Base-by-base conservation (phyloP, 2,797 vertebrate genomes). In the Neomorphus geoffroyi region DNA sequence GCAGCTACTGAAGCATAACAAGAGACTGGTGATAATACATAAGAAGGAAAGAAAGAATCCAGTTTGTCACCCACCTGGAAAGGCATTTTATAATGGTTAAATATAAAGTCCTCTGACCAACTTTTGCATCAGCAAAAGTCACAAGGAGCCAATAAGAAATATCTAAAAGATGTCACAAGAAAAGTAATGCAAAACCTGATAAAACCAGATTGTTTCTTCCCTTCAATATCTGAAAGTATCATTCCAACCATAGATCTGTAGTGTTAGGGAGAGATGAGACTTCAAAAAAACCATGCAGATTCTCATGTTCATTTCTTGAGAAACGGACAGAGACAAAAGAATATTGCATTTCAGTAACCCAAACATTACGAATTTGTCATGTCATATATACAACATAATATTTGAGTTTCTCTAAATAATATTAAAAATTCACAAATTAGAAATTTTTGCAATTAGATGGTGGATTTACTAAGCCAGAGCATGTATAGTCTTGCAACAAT, bases 291-390 rank as follows among this genome's bases (percentile, higher is more conserved):
- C 1, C 13, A 30, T 22, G 19, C 18, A 70, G 23, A 92, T 70
- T 83, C 32, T 74, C 43, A 74, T 53, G 30, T 58, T 16, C 9
- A 57, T 78, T 82, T 86, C 18, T 91, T 93, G 88, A 96, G 60
- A 45, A 92, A 72, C 78, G 91, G 91, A 92, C 27, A 91, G 88
- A 86, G 65, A 93, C 8, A 61, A 88, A 93, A 28, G 35, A 72
- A 39, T 78, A 66, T 91, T 91, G 91, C 51, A 71, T 92, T 95
- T 92, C 90, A 90, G 46, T 82, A 72, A 90, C 64, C 65, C 80
- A 89, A 88, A 61, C 30, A 62, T 86, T 91, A 80, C 17, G 72
- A 61, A 58, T 92, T 94, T 94, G 66, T 93, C 90, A 78, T 81
- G 86, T 73, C 86, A 84, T 80, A 75, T 86, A 83, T 88, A 62